phyloP scores from a whole-genome alignment of 1,140 invertebrate genomes.

The Pissodes strobi region DNA sequence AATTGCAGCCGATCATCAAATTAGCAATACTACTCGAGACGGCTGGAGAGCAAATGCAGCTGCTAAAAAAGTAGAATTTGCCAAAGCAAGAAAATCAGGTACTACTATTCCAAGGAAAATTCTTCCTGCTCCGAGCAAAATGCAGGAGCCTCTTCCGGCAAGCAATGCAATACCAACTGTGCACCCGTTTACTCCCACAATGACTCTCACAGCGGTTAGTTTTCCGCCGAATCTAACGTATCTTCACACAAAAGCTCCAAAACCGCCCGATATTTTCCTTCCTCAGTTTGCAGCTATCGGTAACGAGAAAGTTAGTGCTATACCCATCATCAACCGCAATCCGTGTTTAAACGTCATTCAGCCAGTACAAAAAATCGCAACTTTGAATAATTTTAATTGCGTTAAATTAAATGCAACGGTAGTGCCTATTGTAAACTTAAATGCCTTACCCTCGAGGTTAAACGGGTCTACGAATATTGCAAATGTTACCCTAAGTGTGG shows the following conservation, averaged over 20 bases:
- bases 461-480: constrained; percentile 37
- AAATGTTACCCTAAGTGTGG: constrained; percentile 37
- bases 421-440: constrained; percentile 55
- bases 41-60: constrained; percentile 13
- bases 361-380: constrained; percentile 48
- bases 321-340: constrained; percentile 48
- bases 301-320: constrained; percentile 46
- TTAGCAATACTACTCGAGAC: constrained; percentile 3
- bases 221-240: constrained; percentile 51
- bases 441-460: constrained; percentile 49
- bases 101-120: constrained; percentile 53
- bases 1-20: constrained; percentile 11
- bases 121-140: constrained; percentile 52
- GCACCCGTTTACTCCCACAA: constrained; percentile 43
- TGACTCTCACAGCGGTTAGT: constrained; percentile 48
- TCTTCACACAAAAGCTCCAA: constrained; percentile 49
- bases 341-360: constrained; percentile 49
- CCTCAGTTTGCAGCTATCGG: constrained; percentile 49
- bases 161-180: constrained; percentile 35
- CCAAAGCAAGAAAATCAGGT: constrained; percentile 13
- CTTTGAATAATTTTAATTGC: constrained; percentile 52
- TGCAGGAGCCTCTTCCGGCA: constrained; percentile 36
- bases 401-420: constrained; percentile 54
- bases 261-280: constrained; percentile 52
- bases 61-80: constrained; percentile 9